These are phyloP conservation scores for Lepeophtheirus nordmannii DNA, from an alignment of 2,888 invertebrate genomes.

Conservation along the genomic window DNA sequence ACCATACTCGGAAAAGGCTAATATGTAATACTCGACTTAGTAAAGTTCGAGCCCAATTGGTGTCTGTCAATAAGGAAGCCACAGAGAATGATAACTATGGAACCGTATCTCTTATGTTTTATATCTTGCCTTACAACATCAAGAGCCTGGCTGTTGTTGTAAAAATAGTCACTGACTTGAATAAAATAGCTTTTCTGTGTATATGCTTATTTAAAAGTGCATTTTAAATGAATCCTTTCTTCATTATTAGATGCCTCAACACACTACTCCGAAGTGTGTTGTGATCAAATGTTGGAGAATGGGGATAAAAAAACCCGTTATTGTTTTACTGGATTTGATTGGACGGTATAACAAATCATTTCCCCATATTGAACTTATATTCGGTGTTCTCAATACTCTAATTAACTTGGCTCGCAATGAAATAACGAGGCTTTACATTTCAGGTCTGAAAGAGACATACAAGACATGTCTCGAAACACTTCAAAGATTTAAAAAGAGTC, in stretches of 20 bases:
- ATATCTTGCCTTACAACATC: slow-evolving; percentile 33
- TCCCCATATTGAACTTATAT: slow-evolving; percentile 37
- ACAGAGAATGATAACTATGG: slow-evolving; percentile 33
- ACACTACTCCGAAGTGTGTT: slow-evolving; percentile 34
- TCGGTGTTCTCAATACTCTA: slow-evolving; percentile 33
- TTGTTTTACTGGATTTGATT: slow-evolving; percentile 32
- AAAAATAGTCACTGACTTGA: slow-evolving; percentile 34
- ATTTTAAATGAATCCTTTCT: no score
- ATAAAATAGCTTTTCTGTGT: slow-evolving; percentile 28
- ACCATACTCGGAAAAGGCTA: not conserved
- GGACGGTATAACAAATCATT: slow-evolving; percentile 35
- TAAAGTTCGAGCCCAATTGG: slow-evolving; percentile 31
- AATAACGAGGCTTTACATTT: slow-evolving; percentile 15
- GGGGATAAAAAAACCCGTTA: slow-evolving; percentile 30
- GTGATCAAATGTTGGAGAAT: slow-evolving; percentile 33
- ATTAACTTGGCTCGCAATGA: slow-evolving; percentile 33
- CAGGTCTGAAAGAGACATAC: not conserved
- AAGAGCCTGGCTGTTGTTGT: slow-evolving; percentile 33
- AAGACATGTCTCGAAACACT: not conserved
- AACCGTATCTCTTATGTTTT: slow-evolving; percentile 32
- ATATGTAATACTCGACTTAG: slow-evolving; percentile 26
- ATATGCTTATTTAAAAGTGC: no score
- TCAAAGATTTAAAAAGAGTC: not conserved
- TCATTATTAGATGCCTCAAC: slow-evolving; percentile 36
- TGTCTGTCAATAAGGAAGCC: slow-evolving; percentile 32